Conservation (phyloP, 2,797 vertebrate species). For the Harpagifer antarcticus region DNA sequence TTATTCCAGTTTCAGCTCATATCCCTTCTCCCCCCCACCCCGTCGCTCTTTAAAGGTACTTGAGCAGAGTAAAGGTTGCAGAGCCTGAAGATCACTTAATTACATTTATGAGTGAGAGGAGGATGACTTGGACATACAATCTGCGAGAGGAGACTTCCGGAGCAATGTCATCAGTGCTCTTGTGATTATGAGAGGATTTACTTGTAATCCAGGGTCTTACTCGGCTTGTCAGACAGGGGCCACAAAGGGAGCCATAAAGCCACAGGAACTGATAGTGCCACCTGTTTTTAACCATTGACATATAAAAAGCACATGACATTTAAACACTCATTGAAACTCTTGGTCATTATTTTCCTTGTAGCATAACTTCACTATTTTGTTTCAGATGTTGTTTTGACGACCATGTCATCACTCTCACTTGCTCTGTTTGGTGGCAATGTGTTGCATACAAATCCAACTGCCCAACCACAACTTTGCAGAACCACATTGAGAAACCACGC, state of each 20-base stretch:
- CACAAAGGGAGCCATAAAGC: neutral
- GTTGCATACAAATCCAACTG: constrained; percentile 54
- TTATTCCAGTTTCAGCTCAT: neutral
- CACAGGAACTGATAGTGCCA: constrained; percentile 11
- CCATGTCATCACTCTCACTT: constrained; percentile 48
- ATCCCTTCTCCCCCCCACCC: neutral
- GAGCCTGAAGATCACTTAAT: constrained; percentile 55
- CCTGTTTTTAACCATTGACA: constrained; percentile 35
- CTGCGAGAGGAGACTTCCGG: constrained; percentile 42
- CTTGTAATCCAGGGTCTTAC: constrained; percentile 69
- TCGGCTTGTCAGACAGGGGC: constrained; percentile 40
- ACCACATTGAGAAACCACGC: constrained; percentile 54
- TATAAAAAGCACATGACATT: neutral
- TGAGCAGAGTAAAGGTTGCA: constrained; percentile 14
- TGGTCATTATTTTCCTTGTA: neutral
- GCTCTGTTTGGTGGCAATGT: neutral
- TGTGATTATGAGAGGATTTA: constrained; percentile 66
- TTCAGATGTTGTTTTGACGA: constrained; percentile 20
- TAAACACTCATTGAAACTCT: neutral
- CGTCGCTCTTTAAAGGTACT: neutral
- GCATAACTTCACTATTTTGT: neutral
- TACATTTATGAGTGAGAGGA: constrained; percentile 57
- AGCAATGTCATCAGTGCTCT: constrained; percentile 44
- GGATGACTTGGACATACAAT: constrained; percentile 48
- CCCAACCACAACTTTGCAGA: constrained; percentile 52